Evolutionary conservation across 2,888 invertebrate genomes (phyloP), one percentile per base, ranked within the genome.

Genomic region (Crocallis elinguaria): DNA sequence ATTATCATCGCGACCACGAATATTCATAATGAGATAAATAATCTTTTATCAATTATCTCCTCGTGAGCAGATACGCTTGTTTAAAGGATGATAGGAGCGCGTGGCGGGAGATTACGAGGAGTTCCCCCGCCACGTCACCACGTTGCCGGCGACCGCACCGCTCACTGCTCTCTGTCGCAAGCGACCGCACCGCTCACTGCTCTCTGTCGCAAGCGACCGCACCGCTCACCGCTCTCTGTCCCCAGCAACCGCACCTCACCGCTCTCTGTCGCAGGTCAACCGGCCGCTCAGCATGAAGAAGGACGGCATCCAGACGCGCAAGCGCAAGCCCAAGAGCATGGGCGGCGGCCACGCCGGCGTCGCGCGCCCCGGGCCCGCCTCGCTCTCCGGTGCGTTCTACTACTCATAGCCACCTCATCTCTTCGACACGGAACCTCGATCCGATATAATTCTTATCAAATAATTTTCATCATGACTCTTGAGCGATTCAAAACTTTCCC

Each of bases 221-320:
- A 9, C 11, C 13, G 19, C 33, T 43, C 12, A 43, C 36, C 33
- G 35, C 16, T n/a, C n/a, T n/a, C n/a, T n/a, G 44, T 42, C 32
- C n/a, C 38, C 41, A 6, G 9, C 3, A 9, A 9, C 13, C n/a
- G n/a, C 23, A 9, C 11, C 13, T n/a, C n/a, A n/a, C 29, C 43
- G 12, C 46, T 38, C 4, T 33, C 12, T 54, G 51, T 78, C 79
- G 62, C 93, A 98, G 98, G 96, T 98, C 56, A 96, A 96, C 85
- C 95, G 99, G 64, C 99, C 99, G 45, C 92, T 97, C 69, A 97
- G 98, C 70, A 99, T 99, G 99, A 99, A 98, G 89, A 99, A 99
- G 88, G 99, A 99, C 67, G 98, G 98, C 37, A 99, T 99, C 77
- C 99, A 99, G 91, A 98, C 98, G 44, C 93, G 99, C 62, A 99